These are phyloP conservation scores for Hirundo rustica DNA, from an alignment of 2,797 vertebrate species.

Conservation along the genomic window DNA sequence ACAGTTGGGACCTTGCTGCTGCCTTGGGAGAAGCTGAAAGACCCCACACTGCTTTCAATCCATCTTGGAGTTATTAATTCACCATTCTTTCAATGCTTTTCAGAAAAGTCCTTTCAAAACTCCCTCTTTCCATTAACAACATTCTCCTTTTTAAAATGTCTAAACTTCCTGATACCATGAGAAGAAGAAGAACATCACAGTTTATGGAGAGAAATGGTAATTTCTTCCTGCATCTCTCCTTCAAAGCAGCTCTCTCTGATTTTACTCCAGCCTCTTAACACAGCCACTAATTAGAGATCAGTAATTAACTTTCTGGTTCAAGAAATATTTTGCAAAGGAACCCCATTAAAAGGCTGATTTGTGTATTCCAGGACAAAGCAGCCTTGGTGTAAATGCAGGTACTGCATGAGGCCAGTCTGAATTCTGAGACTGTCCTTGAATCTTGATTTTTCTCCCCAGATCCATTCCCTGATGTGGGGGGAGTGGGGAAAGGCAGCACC, in stretches of 20 bases:
- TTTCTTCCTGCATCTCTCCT: slow-evolving; percentile 11
- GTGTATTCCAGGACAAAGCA: slow-evolving; percentile 46
- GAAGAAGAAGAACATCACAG: neutral
- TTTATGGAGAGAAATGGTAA: neutral
- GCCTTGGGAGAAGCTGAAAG: neutral
- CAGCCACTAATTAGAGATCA: slow-evolving; percentile 71
- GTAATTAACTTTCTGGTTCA: slow-evolving; percentile 78
- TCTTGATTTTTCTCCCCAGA: neutral
- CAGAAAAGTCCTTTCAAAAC: neutral
- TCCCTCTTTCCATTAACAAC: neutral
- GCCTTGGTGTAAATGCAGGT: neutral
- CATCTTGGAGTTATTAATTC: neutral
- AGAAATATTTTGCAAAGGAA: slow-evolving; percentile 70
- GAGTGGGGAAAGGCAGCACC: neutral
- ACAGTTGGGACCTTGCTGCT: neutral
- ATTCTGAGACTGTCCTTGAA: neutral
- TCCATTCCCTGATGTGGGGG: neutral
- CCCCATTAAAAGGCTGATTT: slow-evolving; percentile 65
- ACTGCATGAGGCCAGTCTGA: neutral
- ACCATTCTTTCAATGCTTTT: neutral
- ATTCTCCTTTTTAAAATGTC: neutral
- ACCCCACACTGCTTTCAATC: neutral
- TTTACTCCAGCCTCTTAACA: slow-evolving; percentile 52
- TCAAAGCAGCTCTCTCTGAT: slow-evolving; percentile 40
- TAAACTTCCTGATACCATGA: neutral